Percentiles rank a stretch among this genome's conserved stretches.
Conservation (phyloP, 2,888 invertebrate species). For the Ophion ventricosus region DNA sequence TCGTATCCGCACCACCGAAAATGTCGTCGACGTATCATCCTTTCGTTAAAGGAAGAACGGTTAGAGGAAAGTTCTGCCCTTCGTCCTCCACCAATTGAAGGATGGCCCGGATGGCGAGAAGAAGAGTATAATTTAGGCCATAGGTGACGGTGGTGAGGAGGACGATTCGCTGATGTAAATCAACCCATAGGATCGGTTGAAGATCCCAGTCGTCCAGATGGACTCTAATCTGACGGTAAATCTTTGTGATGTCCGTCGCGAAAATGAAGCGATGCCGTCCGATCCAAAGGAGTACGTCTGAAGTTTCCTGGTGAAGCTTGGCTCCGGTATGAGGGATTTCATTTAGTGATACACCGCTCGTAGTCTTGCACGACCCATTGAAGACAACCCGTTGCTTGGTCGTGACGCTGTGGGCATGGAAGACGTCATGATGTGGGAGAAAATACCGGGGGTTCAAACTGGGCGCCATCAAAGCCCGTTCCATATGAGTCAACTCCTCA, state of each 20-base stretch:
- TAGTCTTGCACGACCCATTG: conserved; percentile 43
- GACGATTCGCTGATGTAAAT: conserved; percentile 2
- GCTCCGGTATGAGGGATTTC: conserved; percentile 55
- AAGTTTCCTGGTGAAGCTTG: conserved; percentile 49
- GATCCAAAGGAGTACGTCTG: conserved; percentile 49
- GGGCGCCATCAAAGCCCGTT: background rate
- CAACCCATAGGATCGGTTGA: conserved; percentile 78
- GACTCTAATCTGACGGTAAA: conserved; percentile 51
- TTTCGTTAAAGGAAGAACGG: background rate
- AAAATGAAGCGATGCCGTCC: conserved; percentile 46
- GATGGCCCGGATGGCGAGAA: background rate
- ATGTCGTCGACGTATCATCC: conserved; percentile 57
- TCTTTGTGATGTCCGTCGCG: conserved; percentile 51
- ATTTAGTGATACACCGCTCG: conserved; percentile 46
- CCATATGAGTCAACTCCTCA: conserved; percentile 21
- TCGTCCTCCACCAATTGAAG: background rate
- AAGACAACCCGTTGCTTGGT: conserved; percentile 34
- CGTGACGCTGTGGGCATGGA: conserved; percentile 20
- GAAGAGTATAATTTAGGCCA: conserved; percentile 4
- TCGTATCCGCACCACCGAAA: conserved; percentile 33
- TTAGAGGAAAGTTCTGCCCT: background rate
- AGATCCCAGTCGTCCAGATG: conserved; percentile 68
- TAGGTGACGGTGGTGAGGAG: conserved; percentile 56
- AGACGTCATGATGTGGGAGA: conserved; percentile 26
- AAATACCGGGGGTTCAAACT: background rate